Percentiles rank a stretch among this genome's conserved stretches.
phyloP scores from a whole-genome alignment of 2,797 vertebrate genomes.

The Sebastes goodei region DNA sequence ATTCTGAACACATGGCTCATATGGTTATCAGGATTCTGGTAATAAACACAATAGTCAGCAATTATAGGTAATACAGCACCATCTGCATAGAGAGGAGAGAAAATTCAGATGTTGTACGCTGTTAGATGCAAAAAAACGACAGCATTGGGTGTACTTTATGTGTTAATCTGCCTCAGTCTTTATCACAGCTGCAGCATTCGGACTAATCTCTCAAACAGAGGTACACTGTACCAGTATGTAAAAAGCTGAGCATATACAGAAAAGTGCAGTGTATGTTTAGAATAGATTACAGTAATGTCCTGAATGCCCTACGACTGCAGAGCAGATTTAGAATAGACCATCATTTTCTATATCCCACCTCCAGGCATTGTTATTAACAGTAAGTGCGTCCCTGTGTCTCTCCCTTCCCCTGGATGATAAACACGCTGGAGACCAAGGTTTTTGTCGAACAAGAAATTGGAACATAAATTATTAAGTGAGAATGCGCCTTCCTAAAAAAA shows the following conservation, averaged over 20 bases:
- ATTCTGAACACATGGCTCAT: background rate
- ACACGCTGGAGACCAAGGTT: slow-evolving; percentile 34
- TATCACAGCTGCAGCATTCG: slow-evolving; percentile 11
- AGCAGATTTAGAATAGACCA: slow-evolving; percentile 42
- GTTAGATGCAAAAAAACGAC: background rate
- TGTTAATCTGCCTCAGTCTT: slow-evolving; percentile 30
- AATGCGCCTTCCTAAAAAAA: slow-evolving; percentile 27
- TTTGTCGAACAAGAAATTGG: slow-evolving; percentile 62
- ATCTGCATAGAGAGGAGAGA: background rate
- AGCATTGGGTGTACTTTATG: background rate
- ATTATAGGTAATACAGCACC: background rate
- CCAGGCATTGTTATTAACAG: slow-evolving; percentile 57
- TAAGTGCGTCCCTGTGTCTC: slow-evolving; percentile 22
- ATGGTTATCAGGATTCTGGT: background rate
- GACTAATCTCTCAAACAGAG: slow-evolving; percentile 25
- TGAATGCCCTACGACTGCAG: slow-evolving; percentile 26
- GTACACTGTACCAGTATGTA: background rate
- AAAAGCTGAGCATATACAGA: slow-evolving; percentile 2
- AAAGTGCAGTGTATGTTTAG: slow-evolving; percentile 16
- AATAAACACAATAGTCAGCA: background rate
- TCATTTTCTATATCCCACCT: slow-evolving; percentile 43
- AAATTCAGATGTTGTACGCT: background rate
- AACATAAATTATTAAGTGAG: slow-evolving; percentile 67
- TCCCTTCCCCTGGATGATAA: slow-evolving; percentile 50
- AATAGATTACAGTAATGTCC: slow-evolving; percentile 38